Conservation (phyloP, 1,140 invertebrate species). For the Lordiphosa collinella region DNA sequence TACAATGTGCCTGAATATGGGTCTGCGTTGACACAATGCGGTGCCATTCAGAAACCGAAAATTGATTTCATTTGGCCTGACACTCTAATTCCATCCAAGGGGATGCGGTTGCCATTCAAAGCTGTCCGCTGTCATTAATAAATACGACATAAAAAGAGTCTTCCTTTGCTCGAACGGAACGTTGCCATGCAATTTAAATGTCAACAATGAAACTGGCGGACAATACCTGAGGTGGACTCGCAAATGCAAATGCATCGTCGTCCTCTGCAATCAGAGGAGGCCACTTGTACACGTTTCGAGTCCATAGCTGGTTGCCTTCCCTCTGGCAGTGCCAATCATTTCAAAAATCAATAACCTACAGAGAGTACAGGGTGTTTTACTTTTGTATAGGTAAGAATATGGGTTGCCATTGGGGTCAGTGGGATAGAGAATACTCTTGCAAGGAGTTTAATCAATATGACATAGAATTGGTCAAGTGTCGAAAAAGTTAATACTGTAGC, state of each 20-base stretch:
- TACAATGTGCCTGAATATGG: not conserved
- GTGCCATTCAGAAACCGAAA: constrained; percentile 16
- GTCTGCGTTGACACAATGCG: constrained; percentile 16
- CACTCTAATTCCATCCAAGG: not conserved
- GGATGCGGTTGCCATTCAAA: constrained; percentile 18
- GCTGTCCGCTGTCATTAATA: not conserved
- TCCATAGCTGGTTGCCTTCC: constrained; percentile 9
- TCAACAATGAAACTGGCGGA: constrained; percentile 31
- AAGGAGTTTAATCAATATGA: no score
- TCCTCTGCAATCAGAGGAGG: constrained; percentile 25
- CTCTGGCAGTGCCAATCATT: constrained; percentile 38
- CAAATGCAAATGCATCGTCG: not conserved
- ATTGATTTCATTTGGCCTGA: constrained; percentile 37
- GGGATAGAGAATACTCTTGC: no score
- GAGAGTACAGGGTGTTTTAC: constrained; percentile 21
- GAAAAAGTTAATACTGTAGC: not conserved
- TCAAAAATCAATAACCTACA: constrained; percentile 51
- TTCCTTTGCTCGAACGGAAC: not conserved
- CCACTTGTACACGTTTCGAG: constrained; percentile 42
- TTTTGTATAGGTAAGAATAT: not conserved
- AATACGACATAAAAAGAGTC: constrained; percentile 6
- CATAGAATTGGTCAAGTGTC: not conserved
- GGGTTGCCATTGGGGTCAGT: no score
- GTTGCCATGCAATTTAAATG: constrained; percentile 39
- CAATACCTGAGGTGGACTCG: not conserved